Percentiles rank a stretch among this genome's conserved stretches.
phyloP scores from a whole-genome alignment of 2,797 vertebrate species.

The Bovichtus diacanthus region DNA sequence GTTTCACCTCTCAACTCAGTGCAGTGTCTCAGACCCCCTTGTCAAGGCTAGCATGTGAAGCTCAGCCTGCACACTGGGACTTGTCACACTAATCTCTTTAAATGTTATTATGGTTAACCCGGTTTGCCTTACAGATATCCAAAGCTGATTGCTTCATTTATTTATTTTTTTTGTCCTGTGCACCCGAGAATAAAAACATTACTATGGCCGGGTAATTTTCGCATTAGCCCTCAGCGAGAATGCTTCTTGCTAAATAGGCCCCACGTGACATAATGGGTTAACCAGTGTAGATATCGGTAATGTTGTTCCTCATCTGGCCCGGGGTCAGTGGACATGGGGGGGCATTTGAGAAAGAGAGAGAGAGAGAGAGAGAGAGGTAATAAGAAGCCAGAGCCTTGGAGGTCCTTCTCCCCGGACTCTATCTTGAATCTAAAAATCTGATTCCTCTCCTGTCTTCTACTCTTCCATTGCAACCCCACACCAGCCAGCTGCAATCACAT shows the following conservation, averaged over 20 bases:
- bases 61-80: constrained; percentile 59
- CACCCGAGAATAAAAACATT: constrained; percentile 67
- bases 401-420: constrained; percentile 43
- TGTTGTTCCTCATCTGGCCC: constrained; percentile 68
- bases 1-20: constrained; percentile 58
- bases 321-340: constrained; percentile 51
- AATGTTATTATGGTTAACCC: constrained; percentile 79
- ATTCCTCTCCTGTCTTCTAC: constrained; percentile 49
- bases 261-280: constrained; percentile 60
- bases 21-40: constrained; percentile 46
- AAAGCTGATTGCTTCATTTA: constrained; percentile 68
- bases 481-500: constrained; percentile 74
- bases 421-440: constrained; percentile 57
- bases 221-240: constrained; percentile 60
- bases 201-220: constrained; percentile 64
- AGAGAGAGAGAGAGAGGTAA: constrained; percentile 38
- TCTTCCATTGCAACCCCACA: constrained; percentile 32
- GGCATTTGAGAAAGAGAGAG: constrained; percentile 29
- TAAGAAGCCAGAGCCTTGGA: constrained; percentile 50
- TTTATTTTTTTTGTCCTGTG: constrained; percentile 42
- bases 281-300: constrained; percentile 63
- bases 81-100: constrained; percentile 78
- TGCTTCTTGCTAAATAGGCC: constrained; percentile 53
- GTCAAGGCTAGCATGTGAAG: constrained; percentile 45
- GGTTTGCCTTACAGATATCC: constrained; percentile 64